Evolutionary conservation across 2,797 vertebrate species (phyloP), one percentile per base, ranked within the genome.

Genomic region (Agapornis canus): DNA sequence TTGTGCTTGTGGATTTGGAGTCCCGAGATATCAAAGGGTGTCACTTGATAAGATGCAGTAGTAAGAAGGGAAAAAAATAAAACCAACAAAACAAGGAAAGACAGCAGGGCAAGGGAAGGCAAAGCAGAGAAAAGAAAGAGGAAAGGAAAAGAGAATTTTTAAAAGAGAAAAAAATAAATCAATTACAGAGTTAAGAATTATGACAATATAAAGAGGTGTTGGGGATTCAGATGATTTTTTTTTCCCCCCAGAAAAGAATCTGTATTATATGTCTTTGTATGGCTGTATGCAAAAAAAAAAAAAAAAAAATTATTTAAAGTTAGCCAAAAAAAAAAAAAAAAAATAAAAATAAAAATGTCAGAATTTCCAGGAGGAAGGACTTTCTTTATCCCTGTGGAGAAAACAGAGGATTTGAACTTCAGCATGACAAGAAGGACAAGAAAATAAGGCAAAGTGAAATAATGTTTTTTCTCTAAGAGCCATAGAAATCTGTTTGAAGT

Each of bases 1-100:
- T 15, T 16, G 3, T 23, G 70, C 31, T 45, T 42, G 6, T 64
- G 35, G 9, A 17, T 80, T 32, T 54, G 10, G 45, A 42, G 31
- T 23, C 31, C 9, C 29, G 26, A 59, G 13, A 26, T 13, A 48
- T 64, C 39, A 61, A 75, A 69, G 11, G 3, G 16, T 56, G 13
- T 14, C 7, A 18, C 1, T 26, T 47, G 2, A 11, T 5, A 43
- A 8, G 7, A 22, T 51, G 10, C 2, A n/a, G 2, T 18, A 60
- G 85, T 47, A 60, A 61, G 13, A 43, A 10, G 10, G 13, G 9
- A 6, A n/a, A 48, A 63, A 42, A 2, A 2, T 7, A 25, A 29
- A 39, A 9, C 3, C 27, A 22, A 70, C 35, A 63, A 45, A 6
- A 7, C 23, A 26, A 43, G 8, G 0, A 37, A 37, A 57, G 6